Percentiles rank a stretch among this genome's conserved stretches.
These are phyloP conservation scores for Cryptus viduatorius DNA, from an alignment of 2,888 invertebrate species.

Conservation along the genomic window DNA sequence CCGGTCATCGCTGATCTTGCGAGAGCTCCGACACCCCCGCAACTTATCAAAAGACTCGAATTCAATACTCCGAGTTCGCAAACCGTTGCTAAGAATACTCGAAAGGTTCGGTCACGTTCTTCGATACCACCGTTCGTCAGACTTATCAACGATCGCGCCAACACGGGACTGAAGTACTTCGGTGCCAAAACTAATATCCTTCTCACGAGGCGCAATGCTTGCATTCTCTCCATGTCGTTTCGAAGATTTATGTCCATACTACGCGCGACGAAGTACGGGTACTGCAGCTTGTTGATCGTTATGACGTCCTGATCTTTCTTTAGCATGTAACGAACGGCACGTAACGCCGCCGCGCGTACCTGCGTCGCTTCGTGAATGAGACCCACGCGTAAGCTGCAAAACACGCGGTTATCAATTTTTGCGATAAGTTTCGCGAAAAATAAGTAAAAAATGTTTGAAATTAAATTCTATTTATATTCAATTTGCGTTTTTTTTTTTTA, in stretches of 20 bases:
- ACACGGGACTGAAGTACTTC: constrained; percentile 89
- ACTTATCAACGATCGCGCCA: constrained; percentile 93
- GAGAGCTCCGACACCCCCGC: constrained; percentile 93
- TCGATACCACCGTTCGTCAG: constrained; percentile 92
- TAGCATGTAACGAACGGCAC: constrained; percentile 94
- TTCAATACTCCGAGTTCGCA: constrained; percentile 96
- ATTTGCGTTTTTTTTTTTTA: not conserved
- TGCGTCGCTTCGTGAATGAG: constrained; percentile 95
- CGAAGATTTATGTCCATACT: constrained; percentile 95
- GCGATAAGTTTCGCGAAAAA: not conserved
- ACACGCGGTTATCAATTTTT: constrained; percentile 3
- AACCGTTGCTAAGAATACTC: constrained; percentile 94
- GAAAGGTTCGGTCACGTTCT: constrained; percentile 93
- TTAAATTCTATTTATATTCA: not conserved
- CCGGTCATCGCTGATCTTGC: constrained; percentile 94
- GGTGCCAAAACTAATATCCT: constrained; percentile 89
- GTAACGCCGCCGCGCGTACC: constrained; percentile 94
- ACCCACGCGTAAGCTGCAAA: constrained; percentile 92
- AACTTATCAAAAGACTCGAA: constrained; percentile 91
- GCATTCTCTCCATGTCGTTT: constrained; percentile 96
- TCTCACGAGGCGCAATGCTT: constrained; percentile 94
- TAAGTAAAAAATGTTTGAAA: not conserved
- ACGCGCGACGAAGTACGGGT: constrained; percentile 94
- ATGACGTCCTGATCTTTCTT: constrained; percentile 92
- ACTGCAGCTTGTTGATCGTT: constrained; percentile 92